Evolutionary conservation across 2,797 vertebrate species (phyloP).

Genomic region (Eleutherodactylus coqui): DNA sequence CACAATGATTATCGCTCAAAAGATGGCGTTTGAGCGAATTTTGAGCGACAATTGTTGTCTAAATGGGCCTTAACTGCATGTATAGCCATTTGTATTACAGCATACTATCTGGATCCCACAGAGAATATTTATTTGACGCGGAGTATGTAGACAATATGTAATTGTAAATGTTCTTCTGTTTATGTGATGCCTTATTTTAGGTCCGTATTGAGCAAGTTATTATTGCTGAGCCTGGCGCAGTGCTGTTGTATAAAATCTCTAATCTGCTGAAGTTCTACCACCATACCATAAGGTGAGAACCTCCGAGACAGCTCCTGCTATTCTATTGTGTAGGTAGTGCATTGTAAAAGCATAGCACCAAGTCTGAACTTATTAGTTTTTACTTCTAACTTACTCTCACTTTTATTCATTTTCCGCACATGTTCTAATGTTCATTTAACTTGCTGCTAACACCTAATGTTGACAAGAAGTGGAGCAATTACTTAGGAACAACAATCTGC

Average conservation of each 20-base stretch:
- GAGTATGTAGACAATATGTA: background rate
- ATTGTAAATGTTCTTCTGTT: background rate
- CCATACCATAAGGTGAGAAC: slow-evolving; percentile 91
- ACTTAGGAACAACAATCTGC: too few relatives aligned
- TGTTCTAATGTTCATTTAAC: too few relatives aligned
- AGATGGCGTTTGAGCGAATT: too few relatives aligned
- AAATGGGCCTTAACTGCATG: background rate
- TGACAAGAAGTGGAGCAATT: too few relatives aligned
- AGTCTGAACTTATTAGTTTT: too few relatives aligned
- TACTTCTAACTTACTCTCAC: too few relatives aligned
- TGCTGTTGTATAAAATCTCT: slow-evolving; percentile 96
- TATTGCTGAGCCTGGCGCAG: slow-evolving; percentile 93
- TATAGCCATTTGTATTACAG: background rate
- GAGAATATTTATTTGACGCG: background rate
- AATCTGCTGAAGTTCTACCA: slow-evolving; percentile 98
- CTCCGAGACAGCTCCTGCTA: background rate
- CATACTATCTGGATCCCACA: background rate
- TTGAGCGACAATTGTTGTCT: too few relatives aligned
- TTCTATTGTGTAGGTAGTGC: too few relatives aligned
- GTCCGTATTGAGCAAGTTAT: slow-evolving; percentile 98
- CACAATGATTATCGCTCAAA: too few relatives aligned
- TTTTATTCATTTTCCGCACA: too few relatives aligned
- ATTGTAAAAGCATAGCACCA: too few relatives aligned
- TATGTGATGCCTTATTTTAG: slow-evolving; percentile 70
- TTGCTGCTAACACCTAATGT: too few relatives aligned